phyloP scores from a whole-genome alignment of 2,888 invertebrate genomes.

The Volucella bombylans region DNA sequence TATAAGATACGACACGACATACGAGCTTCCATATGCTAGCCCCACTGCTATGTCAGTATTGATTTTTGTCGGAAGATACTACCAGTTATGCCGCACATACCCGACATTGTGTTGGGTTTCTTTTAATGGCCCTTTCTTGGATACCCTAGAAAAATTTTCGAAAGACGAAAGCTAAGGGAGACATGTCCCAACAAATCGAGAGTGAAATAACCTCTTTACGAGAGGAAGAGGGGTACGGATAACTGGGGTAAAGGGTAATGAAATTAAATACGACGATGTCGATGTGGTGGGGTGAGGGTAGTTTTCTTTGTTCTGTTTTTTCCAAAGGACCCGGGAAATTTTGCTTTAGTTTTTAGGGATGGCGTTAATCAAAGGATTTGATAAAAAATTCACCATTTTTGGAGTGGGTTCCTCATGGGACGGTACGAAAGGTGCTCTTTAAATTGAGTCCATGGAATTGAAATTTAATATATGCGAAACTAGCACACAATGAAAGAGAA shows the following conservation, averaged over 20 bases:
- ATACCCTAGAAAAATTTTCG: not conserved
- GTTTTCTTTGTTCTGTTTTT: not conserved
- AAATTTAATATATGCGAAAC: too few species aligned
- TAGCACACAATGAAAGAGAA: too few species aligned
- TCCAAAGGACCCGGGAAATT: constrained; percentile 6
- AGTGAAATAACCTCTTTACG: not conserved
- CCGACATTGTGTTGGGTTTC: constrained; percentile 40
- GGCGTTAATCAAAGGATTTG: not conserved
- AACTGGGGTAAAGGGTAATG: too few species aligned
- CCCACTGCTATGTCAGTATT: not conserved
- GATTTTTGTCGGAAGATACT: constrained; percentile 18
- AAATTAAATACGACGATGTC: too few species aligned
- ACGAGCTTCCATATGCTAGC: not conserved
- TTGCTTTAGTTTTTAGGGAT: not conserved
- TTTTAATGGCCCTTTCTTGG: constrained; percentile 17
- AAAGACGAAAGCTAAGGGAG: not conserved
- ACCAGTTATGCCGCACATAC: not conserved
- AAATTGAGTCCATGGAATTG: too few species aligned
- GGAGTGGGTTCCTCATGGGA: not conserved
- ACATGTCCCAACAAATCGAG: constrained; percentile 1
- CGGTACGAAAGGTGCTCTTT: too few species aligned
- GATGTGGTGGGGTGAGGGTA: not conserved
- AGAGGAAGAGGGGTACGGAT: not conserved
- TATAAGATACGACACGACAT: constrained; percentile 11
- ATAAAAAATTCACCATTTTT: not conserved